A percentile compares a stretch with the other conserved stretches of the same genome.
phyloP scores from a whole-genome alignment of 2,113 vertebrate genomes.

The Phoenicopterus ruber region DNA sequence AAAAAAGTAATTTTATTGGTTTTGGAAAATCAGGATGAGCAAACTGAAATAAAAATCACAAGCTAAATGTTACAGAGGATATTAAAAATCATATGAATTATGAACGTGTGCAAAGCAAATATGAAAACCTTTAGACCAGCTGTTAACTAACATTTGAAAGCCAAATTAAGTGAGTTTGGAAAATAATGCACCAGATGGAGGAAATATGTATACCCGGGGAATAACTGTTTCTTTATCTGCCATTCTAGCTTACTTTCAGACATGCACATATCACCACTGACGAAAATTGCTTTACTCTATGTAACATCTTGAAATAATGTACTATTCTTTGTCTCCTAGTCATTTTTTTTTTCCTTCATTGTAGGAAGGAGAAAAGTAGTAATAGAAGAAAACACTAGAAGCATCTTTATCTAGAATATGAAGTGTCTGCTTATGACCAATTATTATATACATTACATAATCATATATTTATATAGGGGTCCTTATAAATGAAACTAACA shows the following conservation, averaged over 20 bases:
- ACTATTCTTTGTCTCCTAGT: background rate
- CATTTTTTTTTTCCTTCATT: background rate
- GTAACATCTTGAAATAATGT: background rate
- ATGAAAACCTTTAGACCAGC: conserved; percentile 73
- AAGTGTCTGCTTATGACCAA: background rate
- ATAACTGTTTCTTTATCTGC: conserved; percentile 56
- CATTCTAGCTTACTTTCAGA: conserved; percentile 8
- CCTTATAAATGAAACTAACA: background rate
- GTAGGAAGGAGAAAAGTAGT: background rate
- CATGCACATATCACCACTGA: background rate
- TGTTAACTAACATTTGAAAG: conserved; percentile 75
- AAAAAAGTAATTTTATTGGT: background rate
- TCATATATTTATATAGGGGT: background rate
- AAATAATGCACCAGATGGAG: conserved; percentile 74
- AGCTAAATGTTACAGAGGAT: conserved; percentile 31
- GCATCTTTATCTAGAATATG: background rate
- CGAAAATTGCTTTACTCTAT: background rate
- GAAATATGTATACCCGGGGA: conserved; percentile 40
- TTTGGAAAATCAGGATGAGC: background rate
- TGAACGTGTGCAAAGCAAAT: conserved; percentile 44
- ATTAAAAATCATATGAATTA: conserved; percentile 40
- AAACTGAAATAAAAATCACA: background rate
- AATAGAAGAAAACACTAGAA: background rate
- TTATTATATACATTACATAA: background rate
- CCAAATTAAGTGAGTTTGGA: conserved; percentile 62